phyloP scores from a whole-genome alignment of 2,113 vertebrate species.

The Malurus elegans region DNA sequence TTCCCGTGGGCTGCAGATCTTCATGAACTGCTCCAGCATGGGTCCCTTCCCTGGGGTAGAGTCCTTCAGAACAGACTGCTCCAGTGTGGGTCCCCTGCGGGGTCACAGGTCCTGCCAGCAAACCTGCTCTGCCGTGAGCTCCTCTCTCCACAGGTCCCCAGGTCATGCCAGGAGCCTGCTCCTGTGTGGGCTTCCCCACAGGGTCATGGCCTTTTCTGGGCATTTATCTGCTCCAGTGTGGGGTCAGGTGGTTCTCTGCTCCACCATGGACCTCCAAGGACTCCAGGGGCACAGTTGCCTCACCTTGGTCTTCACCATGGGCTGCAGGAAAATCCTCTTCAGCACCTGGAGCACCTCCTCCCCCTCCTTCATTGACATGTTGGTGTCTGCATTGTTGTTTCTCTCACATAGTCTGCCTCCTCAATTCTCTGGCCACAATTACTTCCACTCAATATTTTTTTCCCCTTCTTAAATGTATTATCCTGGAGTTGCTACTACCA shows the following conservation, averaged over 20 bases:
- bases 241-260: not conserved
- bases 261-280: not conserved
- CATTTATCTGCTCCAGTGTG: not conserved
- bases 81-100: not conserved
- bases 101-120: not conserved
- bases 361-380: not conserved
- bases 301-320: not conserved
- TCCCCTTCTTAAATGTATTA: not conserved
- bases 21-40: not conserved
- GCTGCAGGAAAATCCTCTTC: not conserved
- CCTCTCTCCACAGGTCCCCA: not conserved
- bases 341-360: not conserved
- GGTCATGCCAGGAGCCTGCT: not conserved
- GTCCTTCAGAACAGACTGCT: not conserved
- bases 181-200: not conserved
- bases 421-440: not conserved
- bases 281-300: not conserved
- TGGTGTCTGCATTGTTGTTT: not conserved
- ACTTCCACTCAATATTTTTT: not conserved
- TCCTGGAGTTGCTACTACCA: not conserved
- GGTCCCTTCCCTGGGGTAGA: not conserved
- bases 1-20: not conserved
- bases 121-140: fast-evolving
- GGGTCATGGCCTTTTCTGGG: not conserved
- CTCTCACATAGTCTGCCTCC: not conserved